Conservation (phyloP, 1,140 invertebrate genomes). For the Amyelois transitella region DNA sequence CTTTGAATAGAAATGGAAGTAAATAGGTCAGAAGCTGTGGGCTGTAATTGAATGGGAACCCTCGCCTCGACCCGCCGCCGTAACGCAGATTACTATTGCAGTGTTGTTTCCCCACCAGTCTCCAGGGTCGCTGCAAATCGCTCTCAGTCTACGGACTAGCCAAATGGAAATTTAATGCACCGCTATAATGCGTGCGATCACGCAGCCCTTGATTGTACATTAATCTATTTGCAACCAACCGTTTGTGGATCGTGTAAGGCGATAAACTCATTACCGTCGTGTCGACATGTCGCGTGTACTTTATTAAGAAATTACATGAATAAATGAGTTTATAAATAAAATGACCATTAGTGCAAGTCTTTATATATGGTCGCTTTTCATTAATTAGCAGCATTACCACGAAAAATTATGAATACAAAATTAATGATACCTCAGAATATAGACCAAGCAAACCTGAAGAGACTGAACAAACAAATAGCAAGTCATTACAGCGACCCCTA, state of each 20-base stretch:
- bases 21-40: slow-evolving; percentile 21
- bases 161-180: slow-evolving; percentile 44
- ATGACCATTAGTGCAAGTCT: neutral
- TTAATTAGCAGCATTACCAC: neutral
- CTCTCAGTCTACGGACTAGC: slow-evolving; percentile 25
- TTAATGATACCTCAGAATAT: neutral
- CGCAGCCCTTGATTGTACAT: neutral
- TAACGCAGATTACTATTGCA: slow-evolving; percentile 19
- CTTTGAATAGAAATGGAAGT: slow-evolving; percentile 20
- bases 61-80: slow-evolving; percentile 9
- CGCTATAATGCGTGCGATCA: slow-evolving; percentile 22
- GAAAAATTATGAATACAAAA: neutral
- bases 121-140: slow-evolving; percentile 19
- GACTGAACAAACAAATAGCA: neutral
- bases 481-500: neutral
- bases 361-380: neutral
- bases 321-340: neutral
- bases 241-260: neutral
- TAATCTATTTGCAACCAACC: slow-evolving; percentile 11
- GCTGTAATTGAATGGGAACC: slow-evolving; percentile 39
- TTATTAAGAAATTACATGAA: neutral
- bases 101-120: slow-evolving; percentile 13
- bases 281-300: neutral
- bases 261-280: neutral
- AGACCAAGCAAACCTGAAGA: neutral